Evolutionary conservation across 2,888 invertebrate species (phyloP).

Genomic region (Thera britannica): DNA sequence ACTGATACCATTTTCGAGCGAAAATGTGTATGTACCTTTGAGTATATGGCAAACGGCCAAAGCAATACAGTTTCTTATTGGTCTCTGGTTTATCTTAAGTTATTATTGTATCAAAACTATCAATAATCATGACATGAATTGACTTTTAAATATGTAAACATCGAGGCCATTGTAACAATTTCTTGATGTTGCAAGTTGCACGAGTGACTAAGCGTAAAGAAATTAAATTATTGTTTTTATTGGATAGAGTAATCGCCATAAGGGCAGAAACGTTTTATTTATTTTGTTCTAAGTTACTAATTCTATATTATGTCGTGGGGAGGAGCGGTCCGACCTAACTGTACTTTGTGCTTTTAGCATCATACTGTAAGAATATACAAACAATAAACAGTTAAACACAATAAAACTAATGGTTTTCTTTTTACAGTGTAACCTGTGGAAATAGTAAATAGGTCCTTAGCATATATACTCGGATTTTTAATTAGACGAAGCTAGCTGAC

Average conservation of each 20-base stretch:
- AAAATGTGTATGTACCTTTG: conserved; percentile 23
- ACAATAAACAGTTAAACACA: conserved; percentile 67
- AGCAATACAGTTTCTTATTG: conserved; percentile 23
- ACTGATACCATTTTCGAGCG: conserved; percentile 24
- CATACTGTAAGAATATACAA: conserved; percentile 74
- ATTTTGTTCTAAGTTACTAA: conserved; percentile 82
- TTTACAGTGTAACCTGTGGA: not conserved
- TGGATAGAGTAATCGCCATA: conserved; percentile 67
- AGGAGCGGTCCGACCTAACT: conserved; percentile 65
- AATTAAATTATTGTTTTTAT: conserved; percentile 66
- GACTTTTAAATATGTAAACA: conserved; percentile 53
- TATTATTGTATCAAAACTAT: conserved; percentile 24
- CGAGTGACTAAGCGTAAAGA: conserved; percentile 76
- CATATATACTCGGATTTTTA: no score
- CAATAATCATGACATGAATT: conserved; percentile 27
- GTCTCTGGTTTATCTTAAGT: conserved; percentile 21
- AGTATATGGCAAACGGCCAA: conserved; percentile 4
- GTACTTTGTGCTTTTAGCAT: conserved; percentile 78
- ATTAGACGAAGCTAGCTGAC: no score
- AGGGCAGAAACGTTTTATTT: conserved; percentile 81
- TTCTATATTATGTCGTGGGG: conserved; percentile 76
- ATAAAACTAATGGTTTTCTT: conserved; percentile 24
- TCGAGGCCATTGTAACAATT: conserved; percentile 80
- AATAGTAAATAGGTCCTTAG: no score
- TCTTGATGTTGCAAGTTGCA: conserved; percentile 77